Conservation (phyloP, 2,888 invertebrate genomes). For the Caenorhabditis angaria region DNA sequence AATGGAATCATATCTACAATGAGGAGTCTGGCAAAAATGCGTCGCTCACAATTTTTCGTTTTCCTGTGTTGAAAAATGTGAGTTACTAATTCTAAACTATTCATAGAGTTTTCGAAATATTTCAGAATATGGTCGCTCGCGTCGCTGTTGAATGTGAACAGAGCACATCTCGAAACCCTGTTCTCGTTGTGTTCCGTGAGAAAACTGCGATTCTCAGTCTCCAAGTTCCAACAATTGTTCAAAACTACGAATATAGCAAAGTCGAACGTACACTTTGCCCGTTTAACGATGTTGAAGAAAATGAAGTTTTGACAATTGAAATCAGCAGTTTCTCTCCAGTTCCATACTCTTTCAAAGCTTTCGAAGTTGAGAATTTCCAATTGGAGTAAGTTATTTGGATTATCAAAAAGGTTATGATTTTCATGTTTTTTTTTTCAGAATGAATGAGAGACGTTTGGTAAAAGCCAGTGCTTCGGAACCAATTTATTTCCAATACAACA, state of each 20-base stretch:
- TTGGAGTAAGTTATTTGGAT: slow-evolving; percentile 36
- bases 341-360: slow-evolving; percentile 41
- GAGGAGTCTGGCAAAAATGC: slow-evolving; percentile 17
- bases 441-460: slow-evolving; percentile 15
- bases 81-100: not conserved
- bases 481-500: slow-evolving; percentile 78
- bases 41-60: slow-evolving; percentile 31
- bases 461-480: slow-evolving; percentile 76
- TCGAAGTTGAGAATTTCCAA: slow-evolving; percentile 39
- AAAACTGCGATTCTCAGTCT: slow-evolving; percentile 43
- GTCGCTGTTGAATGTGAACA: slow-evolving; percentile 27
- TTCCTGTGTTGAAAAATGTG: slow-evolving; percentile 27
- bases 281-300: slow-evolving; percentile 25
- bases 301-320: slow-evolving; percentile 46
- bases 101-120: not conserved
- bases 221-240: slow-evolving; percentile 49
- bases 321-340: slow-evolving; percentile 46
- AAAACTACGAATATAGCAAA: slow-evolving; percentile 44
- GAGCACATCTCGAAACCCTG: slow-evolving; percentile 24
- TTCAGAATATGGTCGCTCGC: slow-evolving; percentile 25
- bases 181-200: slow-evolving; percentile 51
- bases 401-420: not conserved
- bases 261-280: slow-evolving; percentile 54
- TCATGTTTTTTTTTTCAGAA: slow-evolving; percentile 23
- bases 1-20: slow-evolving; percentile 34